Conservation (phyloP, 2,797 vertebrate genomes). For the Lepus townsendii region DNA sequence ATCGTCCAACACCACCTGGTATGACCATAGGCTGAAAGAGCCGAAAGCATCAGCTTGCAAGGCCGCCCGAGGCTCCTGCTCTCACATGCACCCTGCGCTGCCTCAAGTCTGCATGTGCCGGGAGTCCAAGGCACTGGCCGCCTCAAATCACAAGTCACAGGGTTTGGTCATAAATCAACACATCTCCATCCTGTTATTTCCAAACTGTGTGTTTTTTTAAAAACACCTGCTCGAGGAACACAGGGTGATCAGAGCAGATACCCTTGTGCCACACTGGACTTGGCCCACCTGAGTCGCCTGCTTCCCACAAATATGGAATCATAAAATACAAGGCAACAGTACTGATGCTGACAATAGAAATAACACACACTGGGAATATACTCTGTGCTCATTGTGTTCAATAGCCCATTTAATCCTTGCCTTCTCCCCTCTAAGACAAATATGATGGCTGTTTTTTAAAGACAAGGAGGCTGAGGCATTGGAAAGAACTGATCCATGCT, state of each 20-base stretch:
- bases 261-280: neutral
- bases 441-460: neutral
- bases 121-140: neutral
- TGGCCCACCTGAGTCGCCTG: neutral
- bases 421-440: neutral
- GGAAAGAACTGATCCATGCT: neutral
- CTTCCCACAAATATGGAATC: neutral
- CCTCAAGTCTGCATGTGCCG: neutral
- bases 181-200: neutral
- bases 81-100: neutral
- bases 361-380: neutral
- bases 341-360: neutral
- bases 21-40: neutral
- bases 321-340: neutral
- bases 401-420: neutral
- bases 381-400: neutral
- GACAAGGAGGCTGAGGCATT: neutral
- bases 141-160: neutral
- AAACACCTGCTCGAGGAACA: neutral
- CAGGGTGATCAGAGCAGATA: neutral
- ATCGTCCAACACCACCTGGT: neutral
- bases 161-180: neutral
- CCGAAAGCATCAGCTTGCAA: neutral
- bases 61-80: neutral
- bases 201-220: conserved; percentile 29